Percentiles rank a stretch among this genome's conserved stretches.
phyloP scores from a whole-genome alignment of 2,888 invertebrate genomes.

The Lasioglossum villosulum region DNA sequence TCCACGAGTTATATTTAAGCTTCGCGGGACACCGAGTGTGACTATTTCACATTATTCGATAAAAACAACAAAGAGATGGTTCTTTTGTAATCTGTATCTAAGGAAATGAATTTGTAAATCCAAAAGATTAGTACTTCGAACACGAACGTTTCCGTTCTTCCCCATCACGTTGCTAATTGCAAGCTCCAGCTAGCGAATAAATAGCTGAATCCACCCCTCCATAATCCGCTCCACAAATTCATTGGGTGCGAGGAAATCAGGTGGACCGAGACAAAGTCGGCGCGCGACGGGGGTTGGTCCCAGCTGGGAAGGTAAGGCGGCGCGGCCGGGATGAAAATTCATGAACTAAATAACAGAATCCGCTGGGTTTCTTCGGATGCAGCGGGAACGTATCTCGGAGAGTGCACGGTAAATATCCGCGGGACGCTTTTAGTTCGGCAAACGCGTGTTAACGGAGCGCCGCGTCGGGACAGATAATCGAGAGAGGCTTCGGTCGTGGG shows the following conservation, averaged over 20 bases:
- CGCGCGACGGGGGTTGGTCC: neutral
- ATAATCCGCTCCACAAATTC: neutral
- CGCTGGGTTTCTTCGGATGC: slow-evolving; percentile 50
- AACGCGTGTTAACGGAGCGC: slow-evolving; percentile 53
- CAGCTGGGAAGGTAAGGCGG: slow-evolving; percentile 24
- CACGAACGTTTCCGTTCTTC: neutral
- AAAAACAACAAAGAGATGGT: neutral
- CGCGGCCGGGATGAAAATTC: slow-evolving; percentile 60
- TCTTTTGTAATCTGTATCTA: no score
- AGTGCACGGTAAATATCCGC: slow-evolving; percentile 62
- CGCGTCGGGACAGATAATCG: slow-evolving; percentile 47
- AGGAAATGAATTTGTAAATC: no score
- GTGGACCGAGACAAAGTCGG: neutral
- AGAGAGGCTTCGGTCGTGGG: slow-evolving; percentile 23
- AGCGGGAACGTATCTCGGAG: slow-evolving; percentile 51
- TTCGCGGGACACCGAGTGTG: neutral
- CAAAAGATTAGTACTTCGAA: no score
- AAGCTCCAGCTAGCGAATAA: neutral
- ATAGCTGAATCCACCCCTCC: neutral
- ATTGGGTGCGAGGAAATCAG: neutral
- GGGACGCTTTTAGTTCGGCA: slow-evolving; percentile 59
- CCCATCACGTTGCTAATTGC: neutral
- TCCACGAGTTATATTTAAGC: no score
- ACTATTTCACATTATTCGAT: neutral
- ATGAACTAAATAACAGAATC: slow-evolving; percentile 44